Evolutionary conservation across 2,888 invertebrate genomes (phyloP), one percentile per base, ranked within the genome.

Genomic region (Agonopterix alstromeriana): DNA sequence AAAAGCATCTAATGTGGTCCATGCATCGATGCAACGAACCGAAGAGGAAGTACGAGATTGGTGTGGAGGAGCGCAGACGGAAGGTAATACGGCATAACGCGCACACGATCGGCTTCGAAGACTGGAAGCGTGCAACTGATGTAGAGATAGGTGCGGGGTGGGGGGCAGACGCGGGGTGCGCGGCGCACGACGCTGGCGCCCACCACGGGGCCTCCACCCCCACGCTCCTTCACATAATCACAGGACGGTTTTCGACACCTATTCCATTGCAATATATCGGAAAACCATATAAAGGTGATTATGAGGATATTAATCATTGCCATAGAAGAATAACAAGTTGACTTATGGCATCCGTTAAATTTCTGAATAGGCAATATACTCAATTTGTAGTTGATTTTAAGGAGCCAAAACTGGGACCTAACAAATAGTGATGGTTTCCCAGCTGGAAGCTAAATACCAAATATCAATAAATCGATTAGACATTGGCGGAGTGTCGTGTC

Each of bases 21-120:
- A 87, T 88, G 87, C 87, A 82, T 80, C 65, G 70, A 75, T 80
- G 86, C 86, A 82, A 88, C 87, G 87, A 87, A 88, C 87, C 87
- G 77, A 80, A 67, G 65, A 72, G 70, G 76, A 70, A 75, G 82
- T 68, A 74, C 77, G 72, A 77, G 68, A 76, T 78, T 84, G 77
- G 80, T 80, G 78, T 81, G 82, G 63, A 72, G 82, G 70, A 74
- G 73, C 79, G 77, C 79, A 74, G 83, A 69, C 82, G 76, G 75
- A 65, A 72, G 71, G 65, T 68, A 56, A 67, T 69, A 67, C 82
- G 75, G 75, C 87, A 86, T 87, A 73, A 71, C 86, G 80, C 84
- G 76, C 78, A 77, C 83, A 76, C 85, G 80, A 59, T 67, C 67
- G 67, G 69, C 73, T 73, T 66, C 72, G 73, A 60, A 55, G 77